phyloP scores from a whole-genome alignment of 2,113 vertebrate genomes.

The Chaenocephalus aceratus region DNA sequence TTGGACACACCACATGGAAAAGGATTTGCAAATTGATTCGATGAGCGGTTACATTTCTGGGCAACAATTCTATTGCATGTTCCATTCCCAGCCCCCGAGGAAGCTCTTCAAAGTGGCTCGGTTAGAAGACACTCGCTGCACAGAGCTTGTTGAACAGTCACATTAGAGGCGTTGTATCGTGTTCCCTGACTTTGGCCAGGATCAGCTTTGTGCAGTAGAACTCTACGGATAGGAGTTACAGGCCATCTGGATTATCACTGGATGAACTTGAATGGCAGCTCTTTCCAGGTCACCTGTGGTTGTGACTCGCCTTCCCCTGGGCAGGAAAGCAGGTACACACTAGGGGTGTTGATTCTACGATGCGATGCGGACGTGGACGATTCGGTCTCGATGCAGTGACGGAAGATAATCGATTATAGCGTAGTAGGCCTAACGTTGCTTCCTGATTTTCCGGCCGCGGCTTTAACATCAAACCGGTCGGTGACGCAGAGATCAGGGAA shows the following conservation, averaged over 20 bases:
- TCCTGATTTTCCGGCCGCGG: too few species aligned
- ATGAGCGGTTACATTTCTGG: neutral
- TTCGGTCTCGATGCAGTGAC: too few species aligned
- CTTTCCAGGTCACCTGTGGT: conserved; percentile 34
- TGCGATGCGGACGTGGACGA: too few species aligned
- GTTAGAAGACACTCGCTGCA: conserved; percentile 24
- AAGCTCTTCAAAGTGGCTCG: neutral
- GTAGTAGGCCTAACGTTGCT: too few species aligned
- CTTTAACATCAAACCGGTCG: too few species aligned
- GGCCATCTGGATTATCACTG: conserved; percentile 61
- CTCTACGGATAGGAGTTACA: conserved; percentile 29
- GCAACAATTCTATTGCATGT: neutral
- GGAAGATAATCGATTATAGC: too few species aligned
- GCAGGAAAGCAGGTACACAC: neutral
- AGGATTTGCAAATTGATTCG: neutral
- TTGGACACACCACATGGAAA: neutral
- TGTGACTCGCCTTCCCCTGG: conserved; percentile 44
- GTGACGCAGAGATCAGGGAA: too few species aligned
- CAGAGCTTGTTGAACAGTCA: conserved; percentile 34
- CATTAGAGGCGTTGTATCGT: conserved; percentile 40
- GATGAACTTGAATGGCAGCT: conserved; percentile 63
- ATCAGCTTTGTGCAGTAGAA: conserved; percentile 63
- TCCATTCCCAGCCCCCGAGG: neutral
- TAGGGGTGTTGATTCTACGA: too few species aligned
- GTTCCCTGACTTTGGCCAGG: conserved; percentile 48